A percentile compares a stretch with the other conserved stretches of the same genome.
Conservation (phyloP, 2,113 vertebrate genomes). For the Turnix velox region DNA sequence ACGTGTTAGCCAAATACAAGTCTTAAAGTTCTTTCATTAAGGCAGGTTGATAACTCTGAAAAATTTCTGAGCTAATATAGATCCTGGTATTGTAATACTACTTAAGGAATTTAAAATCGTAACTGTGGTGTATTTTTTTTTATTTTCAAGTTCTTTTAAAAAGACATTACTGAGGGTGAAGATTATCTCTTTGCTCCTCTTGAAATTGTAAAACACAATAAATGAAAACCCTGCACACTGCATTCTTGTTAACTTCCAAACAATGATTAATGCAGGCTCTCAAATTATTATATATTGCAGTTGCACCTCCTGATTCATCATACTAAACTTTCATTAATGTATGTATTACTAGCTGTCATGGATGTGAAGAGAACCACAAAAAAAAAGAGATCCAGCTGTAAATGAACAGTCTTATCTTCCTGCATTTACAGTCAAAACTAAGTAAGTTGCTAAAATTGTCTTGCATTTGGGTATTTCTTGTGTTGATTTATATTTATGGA, state of each 20-base stretch:
- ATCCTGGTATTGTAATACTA: not conserved
- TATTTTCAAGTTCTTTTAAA: not conserved
- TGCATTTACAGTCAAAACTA: not conserved
- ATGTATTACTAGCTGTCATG: not conserved
- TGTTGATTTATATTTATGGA: not conserved
- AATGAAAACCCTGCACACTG: not conserved
- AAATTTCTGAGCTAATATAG: not conserved
- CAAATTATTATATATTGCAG: not conserved
- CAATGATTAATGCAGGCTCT: not conserved
- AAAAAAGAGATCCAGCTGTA: not conserved
- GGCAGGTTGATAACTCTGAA: not conserved
- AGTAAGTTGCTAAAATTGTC: not conserved
- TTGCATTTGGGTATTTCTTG: not conserved
- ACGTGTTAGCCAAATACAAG: not conserved
- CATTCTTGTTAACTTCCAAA: not conserved
- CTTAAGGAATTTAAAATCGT: not conserved
- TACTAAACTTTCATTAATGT: not conserved
- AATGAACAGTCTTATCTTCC: not conserved
- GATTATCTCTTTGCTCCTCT: not conserved
- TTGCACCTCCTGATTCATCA: constrained; percentile 2
- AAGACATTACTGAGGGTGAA: not conserved
- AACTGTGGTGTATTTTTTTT: not conserved
- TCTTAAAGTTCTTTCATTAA: not conserved
- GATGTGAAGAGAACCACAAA: not conserved
- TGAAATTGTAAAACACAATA: not conserved